Evolutionary conservation across 2,113 vertebrate genomes (phyloP), one percentile per base, ranked within the genome.

Genomic region (Struthio camelus): DNA sequence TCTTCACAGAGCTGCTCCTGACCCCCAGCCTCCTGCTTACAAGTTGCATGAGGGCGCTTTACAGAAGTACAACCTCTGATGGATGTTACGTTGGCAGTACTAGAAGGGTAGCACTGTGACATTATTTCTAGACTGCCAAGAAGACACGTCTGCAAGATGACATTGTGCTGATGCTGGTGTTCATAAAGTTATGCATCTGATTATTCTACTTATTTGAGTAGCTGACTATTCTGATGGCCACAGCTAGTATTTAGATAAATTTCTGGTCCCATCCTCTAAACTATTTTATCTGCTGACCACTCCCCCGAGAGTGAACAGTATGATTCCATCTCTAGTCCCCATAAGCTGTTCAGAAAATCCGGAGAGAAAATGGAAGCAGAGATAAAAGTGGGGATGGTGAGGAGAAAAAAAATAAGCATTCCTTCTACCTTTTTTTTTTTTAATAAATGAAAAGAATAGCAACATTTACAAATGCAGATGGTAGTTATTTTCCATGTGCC

Each of bases 101-200:
- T 12, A 42, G 32, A 14, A 79, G 2, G 22, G 38, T 71, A 9
- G 7, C 14, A 58, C 15, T 9, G 8, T 38, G 11, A 38, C 14
- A 22, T 32, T 87, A 32, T 56, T 87, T 72, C 79, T 86, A 94
- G 88, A 40, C 65, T 93, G 83, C 79, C 75, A 50, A 83, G 64
- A 94, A 64, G 59, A 64, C 78, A 85, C 24, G 58, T 36, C 59
- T 78, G 34, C 67, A 80, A 94, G 73, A 89, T 59, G 66, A 70
- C 67, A 91, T n/a, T 51, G 70, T 19, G 59, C 28, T 64, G 85
- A 70, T 20, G 7, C 10, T 87, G 24, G 25, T 8, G 48, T 70
- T 53, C 42, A 30, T 19, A 54, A 88, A 95, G 18, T 75, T 70
- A 42, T 22, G 5, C 11, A 40, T 40, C 4, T 51, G 9, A 3